Evolutionary conservation across 2,797 vertebrate genomes (phyloP).

Genomic region (Channa striata): DNA sequence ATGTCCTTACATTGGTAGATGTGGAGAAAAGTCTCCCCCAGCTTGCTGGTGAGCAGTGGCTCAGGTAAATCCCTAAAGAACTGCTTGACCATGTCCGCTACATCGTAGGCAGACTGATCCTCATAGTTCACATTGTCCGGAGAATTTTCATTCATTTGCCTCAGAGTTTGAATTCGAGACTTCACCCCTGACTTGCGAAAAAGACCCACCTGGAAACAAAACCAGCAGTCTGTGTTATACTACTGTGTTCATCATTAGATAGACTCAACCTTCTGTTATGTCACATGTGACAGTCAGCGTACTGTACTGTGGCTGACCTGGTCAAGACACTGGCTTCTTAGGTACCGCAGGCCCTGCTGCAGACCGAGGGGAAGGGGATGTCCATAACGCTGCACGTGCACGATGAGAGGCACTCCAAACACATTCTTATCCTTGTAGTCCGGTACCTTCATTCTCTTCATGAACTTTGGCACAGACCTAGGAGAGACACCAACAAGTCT

Average conservation of each 20-base stretch:
- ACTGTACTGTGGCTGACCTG: conserved; percentile 84
- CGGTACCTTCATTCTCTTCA: conserved; percentile 98
- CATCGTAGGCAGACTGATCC: conserved; percentile 96
- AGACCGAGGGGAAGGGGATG: conserved; percentile 96
- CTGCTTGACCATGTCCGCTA: conserved; percentile 99
- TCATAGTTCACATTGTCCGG: conserved; percentile 94
- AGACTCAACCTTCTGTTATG: conserved; percentile 21
- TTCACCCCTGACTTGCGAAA: conserved; percentile 99
- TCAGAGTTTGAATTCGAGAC: conserved; percentile 94
- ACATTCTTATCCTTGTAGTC: conserved; percentile 98
- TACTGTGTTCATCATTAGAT: conserved; percentile 8
- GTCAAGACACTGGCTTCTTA: conserved; percentile 95
- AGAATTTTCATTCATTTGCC: conserved; percentile 95
- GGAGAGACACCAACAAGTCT: conserved; percentile 32
- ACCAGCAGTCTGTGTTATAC: conserved; percentile 2
- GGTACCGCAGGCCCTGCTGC: conserved; percentile 94
- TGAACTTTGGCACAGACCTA: conserved; percentile 99
- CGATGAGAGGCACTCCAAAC: conserved; percentile 95
- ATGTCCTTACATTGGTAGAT: conserved; percentile 95
- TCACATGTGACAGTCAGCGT: conserved; percentile 18
- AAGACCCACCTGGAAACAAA: conserved; percentile 90
- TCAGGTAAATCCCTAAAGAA: conserved; percentile 98
- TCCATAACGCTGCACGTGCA: conserved; percentile 95
- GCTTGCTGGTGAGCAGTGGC: conserved; percentile 96
- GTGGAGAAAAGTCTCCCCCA: conserved; percentile 97